Base-by-base conservation (phyloP, 2,888 invertebrate genomes). In the Pediacus dermestoides region DNA sequence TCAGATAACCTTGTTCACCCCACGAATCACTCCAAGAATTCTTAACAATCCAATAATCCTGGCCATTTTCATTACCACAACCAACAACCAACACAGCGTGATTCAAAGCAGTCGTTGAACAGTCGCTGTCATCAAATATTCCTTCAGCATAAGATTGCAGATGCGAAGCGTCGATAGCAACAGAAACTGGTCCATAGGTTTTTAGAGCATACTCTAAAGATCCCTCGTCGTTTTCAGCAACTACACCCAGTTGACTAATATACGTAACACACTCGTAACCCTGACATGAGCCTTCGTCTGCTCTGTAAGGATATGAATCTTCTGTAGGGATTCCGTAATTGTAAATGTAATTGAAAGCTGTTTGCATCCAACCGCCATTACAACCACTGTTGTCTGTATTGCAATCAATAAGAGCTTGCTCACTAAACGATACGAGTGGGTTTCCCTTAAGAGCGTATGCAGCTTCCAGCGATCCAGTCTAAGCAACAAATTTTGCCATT, bases 271-370 rank as follows among this genome's bases (percentile, higher is more conserved):
- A n/a, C 23, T 10, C 26, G 7, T 13, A 28, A 4, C 21, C 27
- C 13, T 23, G 23, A 25, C 50, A 52, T 1, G 7, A 7, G 4
- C 37, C 37, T 9, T 42, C 34, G 1, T 4, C 16, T 4, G 37
- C 49, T 30, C 28, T 16, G 64, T 93, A 93, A 0, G 89, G 86
- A 69, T 94, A 94, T 4, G 77, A 71, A 40, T 74, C 75, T 68
- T 92, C 91, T 1, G 87, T 88, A 66, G 91, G 90, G 55, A 93
- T 75, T 45, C 91, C 91, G 36, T 74, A 74, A 65, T 88, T 86
- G 66, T 77, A 80, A 53, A 88, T 78, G 62, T 87, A 88, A 58
- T 78, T 72, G 74, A 88, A 89, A 40, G 88, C 88, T 58, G 82
- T 75, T 70, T 87, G 85, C 76, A 79, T 77, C 28, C 77, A 66